Base-by-base conservation (phyloP, 2,113 vertebrate species). In the Prinia subflava region DNA sequence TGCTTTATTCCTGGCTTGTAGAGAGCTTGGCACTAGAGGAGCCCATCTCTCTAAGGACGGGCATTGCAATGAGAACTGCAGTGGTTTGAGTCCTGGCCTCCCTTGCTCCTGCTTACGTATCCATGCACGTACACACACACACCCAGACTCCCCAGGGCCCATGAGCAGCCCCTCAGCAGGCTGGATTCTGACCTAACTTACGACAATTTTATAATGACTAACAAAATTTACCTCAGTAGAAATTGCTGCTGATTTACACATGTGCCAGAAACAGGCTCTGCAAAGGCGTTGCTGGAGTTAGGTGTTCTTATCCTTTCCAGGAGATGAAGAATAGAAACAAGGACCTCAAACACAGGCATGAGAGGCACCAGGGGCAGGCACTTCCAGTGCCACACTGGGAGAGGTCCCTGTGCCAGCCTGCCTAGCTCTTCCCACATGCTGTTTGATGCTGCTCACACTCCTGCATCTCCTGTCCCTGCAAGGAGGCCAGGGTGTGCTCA, bases 1-100 rank as follows among this genome's bases (percentile, higher is more conserved):
- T 84, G 31, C 59, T 90, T 91, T 93, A 67, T 52, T 79, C 62
- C 37, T 53, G 41, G 44, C 37, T 55, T 60, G 23, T 12, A 33
- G 46, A 62, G 42, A 2, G 3, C 55, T 73, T 59, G 42, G 56
- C 28, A 33, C 11, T 30, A 41, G 59, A 53, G 55, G 22, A 83
- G n/a, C 44, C 50, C 1, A 0, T 37, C 42, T 77, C 42, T 20
- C 23, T 22, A 25, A 59, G 50, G 22, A 65, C 2, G 2, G 64
- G 50, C 28, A 46, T 1, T 81, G 35, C 64, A 44, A 6, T 17
- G 44, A 50, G 35, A 56, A 49, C 52, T 47, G 42, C 35, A 70
- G 5, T 39, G 63, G 22, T 60, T 68, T 65, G 74, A 76, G 46
- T 50, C 65, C 65, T 60, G 88, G 33, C 42, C 18, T 64, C 30